Percentiles rank a stretch among this genome's conserved stretches.
phyloP scores from a whole-genome alignment of 2,797 vertebrate genomes.

The Otus scops region DNA sequence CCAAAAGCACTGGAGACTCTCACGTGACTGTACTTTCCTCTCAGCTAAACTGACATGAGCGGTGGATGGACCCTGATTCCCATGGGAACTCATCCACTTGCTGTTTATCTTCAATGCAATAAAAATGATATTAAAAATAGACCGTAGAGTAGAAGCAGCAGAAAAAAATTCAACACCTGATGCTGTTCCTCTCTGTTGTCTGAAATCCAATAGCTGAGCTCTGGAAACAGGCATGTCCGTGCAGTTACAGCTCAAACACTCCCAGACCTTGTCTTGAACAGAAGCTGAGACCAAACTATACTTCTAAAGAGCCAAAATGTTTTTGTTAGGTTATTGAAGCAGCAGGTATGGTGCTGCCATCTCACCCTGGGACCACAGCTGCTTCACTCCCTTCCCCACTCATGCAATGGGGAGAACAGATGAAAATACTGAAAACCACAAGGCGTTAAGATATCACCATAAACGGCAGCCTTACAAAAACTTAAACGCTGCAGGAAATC shows the following conservation, averaged over 20 bases:
- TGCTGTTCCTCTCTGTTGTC: not conserved
- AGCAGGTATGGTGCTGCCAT: not conserved
- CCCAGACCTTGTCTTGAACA: not conserved
- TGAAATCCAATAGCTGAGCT: slow-evolving; percentile 29
- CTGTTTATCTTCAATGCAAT: slow-evolving; percentile 51
- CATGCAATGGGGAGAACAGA: not conserved
- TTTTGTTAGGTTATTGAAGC: not conserved
- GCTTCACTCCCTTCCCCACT: rapidly evolving
- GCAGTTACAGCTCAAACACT: not conserved
- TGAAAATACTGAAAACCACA: not conserved
- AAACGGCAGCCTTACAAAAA: not conserved
- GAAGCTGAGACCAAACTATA: not conserved
- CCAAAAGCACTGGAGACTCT: not conserved
- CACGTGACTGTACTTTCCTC: not conserved
- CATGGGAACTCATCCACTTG: slow-evolving; percentile 40
- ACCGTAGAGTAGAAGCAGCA: not conserved
- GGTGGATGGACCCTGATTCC: not conserved
- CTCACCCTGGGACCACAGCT: not conserved
- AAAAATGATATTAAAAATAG: slow-evolving; percentile 51
- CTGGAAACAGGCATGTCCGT: not conserved
- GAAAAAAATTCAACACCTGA: not conserved
- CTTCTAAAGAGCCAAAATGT: not conserved
- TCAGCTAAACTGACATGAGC: not conserved
- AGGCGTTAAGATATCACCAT: not conserved
- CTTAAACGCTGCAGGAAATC: not conserved